Conservation (phyloP, 2,797 vertebrate genomes). For the Oreochromis mossambicus region DNA sequence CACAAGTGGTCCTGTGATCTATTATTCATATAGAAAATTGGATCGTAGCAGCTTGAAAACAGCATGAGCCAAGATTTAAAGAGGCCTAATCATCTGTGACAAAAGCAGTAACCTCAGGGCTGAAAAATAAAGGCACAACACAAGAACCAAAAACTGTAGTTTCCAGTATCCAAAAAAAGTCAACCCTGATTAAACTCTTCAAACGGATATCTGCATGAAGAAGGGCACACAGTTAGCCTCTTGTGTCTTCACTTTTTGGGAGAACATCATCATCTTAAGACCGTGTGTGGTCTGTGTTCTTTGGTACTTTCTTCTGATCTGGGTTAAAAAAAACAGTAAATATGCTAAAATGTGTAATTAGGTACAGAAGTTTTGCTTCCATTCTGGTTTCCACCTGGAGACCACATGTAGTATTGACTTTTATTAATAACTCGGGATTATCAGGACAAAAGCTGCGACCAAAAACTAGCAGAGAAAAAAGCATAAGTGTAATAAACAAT, state of each 20-base stretch:
- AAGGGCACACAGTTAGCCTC: neutral
- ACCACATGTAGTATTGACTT: neutral
- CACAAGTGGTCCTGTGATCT: neutral
- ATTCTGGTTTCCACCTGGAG: neutral
- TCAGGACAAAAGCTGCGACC: neutral
- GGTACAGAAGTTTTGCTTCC: accelerated
- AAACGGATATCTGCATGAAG: neutral
- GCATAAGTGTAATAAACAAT: neutral
- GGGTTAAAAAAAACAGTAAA: neutral
- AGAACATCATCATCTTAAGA: neutral
- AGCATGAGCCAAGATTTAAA: neutral
- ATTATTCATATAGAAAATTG: neutral
- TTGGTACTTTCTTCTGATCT: neutral
- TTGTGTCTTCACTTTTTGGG: neutral
- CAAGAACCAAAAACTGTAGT: neutral
- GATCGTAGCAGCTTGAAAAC: neutral
- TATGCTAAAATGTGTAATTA: neutral
- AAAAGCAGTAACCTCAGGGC: neutral
- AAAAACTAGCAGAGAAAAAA: neutral
- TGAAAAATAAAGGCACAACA: neutral
- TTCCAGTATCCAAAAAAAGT: neutral
- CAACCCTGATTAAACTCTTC: neutral
- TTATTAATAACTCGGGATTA: neutral
- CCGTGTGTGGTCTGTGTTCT: neutral
- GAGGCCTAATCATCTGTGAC: neutral